Evolutionary conservation across 2,113 vertebrate genomes (phyloP), one percentile per base, ranked within the genome.

Genomic region (Chinchilla lanigera): DNA sequence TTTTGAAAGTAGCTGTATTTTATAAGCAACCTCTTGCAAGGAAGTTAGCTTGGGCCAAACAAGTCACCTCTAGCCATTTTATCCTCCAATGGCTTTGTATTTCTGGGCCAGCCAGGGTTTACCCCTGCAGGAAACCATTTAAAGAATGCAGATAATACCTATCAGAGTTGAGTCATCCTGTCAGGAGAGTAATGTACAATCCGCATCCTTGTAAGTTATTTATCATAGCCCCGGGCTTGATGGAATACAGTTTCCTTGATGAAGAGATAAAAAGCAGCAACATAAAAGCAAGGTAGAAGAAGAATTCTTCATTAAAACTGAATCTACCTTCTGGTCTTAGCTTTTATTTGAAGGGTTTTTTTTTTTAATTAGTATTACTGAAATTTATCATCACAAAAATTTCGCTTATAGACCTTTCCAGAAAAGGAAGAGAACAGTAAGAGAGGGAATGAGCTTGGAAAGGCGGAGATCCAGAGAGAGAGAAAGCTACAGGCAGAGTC

Each of bases 201-300:
- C 0, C 0, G 65, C 93, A 93, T 97, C 89, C 95, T 93, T 69
- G 94, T 96, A 80, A 97, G 96, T 98, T 96, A 97, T 97, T 98
- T 96, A 97, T 98, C 86, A 89, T 60, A 93, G 83, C 97, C 95
- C 0, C 90, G 81, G 97, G 97, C 96, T 86, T 33, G 67, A 89
- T 89, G 73, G 96, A 95, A 97, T 92, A 91, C 30, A 75, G 94
- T 88, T 97, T 97, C 96, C 96, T 97, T 97, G 97, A 97, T 96
- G 98, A 98, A 97, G 95, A 97, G 98, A 98, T 98, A 96, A 96
- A 97, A 98, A 97, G 93, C 20, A 97, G 47, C 38, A 63, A 96
- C 97, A 97, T 96, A 93, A 98, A 98, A 97, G 95, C 96, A 86
- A 97, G 90, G 92, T 92, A 96, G 82, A 97, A 97, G 96, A 83